phyloP scores from a whole-genome alignment of 2,797 vertebrate genomes.

The Microctenopoma steveboyesi region DNA sequence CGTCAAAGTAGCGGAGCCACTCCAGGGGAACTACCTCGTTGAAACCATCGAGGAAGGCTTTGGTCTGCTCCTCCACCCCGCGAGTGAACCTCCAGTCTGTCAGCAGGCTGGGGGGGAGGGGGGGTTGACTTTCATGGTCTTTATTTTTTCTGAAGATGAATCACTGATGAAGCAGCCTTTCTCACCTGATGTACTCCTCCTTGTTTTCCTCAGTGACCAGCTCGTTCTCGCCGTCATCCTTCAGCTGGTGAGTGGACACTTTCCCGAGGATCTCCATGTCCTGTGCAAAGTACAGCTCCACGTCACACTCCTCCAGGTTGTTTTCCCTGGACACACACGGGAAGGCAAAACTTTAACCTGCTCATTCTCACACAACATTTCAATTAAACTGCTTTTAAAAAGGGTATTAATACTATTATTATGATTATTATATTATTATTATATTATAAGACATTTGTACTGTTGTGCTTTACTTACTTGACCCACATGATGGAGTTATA shows the following conservation, averaged over 20 bases:
- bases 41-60: conserved; percentile 96
- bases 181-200: conserved; percentile 95
- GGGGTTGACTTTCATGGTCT: neutral
- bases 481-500: conserved; percentile 99
- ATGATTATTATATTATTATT: too few relatives aligned
- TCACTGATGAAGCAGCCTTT: too few relatives aligned
- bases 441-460: too few relatives aligned
- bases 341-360: neutral
- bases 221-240: conserved; percentile 93
- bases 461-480: conserved; percentile 86
- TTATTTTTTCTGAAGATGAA: too few relatives aligned
- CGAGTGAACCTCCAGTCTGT: conserved; percentile 97
- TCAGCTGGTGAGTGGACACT: conserved; percentile 95
- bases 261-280: conserved; percentile 99
- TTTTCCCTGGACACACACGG: conserved; percentile 86
- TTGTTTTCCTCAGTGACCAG: conserved; percentile 96
- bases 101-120: conserved; percentile 83
- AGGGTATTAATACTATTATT: too few relatives aligned
- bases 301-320: conserved; percentile 92
- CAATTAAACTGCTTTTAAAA: too few relatives aligned
- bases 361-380: neutral
- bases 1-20: conserved; percentile 97
- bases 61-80: conserved; percentile 97
- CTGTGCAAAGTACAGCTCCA: conserved; percentile 97
- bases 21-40: conserved; percentile 96